Base-by-base conservation (phyloP, 1,140 invertebrate genomes). In the Drosophila auraria region DNA sequence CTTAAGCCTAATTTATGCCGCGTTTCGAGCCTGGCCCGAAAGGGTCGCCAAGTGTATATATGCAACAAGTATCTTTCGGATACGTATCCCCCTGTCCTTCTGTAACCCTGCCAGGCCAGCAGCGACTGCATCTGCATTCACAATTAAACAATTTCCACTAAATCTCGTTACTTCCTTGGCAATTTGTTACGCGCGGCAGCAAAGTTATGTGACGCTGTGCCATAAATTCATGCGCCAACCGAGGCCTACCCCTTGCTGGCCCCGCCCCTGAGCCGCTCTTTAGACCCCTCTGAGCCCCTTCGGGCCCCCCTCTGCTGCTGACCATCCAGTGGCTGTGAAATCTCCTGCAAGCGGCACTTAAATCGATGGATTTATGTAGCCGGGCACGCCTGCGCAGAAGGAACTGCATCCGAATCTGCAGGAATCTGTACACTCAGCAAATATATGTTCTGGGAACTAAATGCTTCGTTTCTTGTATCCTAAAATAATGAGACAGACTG, bases 121-220 rank as follows among this genome's bases (percentile, higher is more conserved):
- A 23, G 40, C 78, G 78, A 82, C 86, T 90, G 76, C 80, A 90
- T 90, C 86, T 90, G 86, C 87, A 90, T 90, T 86, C 89, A 92
- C 91, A 92, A 92, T 92, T 92, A 92, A 92, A 92, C 91, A 92
- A 92, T 92, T 92, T 92, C 91, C 91, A 92, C 91, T 92, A 92
- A 92, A 92, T 92, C 91, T 92, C 83, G 87, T 82, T 90, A 91
- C 91, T 92, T 92, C 87, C 91, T 92, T 92, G 80, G 87, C 91
- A 92, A 92, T 92, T 92, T 92, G 91, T 92, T 92, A 92, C 83
- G 89, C 87, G 87, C 82, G 76, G 87, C 87, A 84, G 91, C 91
- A 92, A 92, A 92, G 89, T 92, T 92, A 92, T 92, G 91, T 92
- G 91, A 92, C 91, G 86, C 87, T 80, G 84, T 75, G 86, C 87